These are phyloP conservation scores for Euphydryas editha DNA, from an alignment of 2,888 invertebrate species.

Conservation along the genomic window DNA sequence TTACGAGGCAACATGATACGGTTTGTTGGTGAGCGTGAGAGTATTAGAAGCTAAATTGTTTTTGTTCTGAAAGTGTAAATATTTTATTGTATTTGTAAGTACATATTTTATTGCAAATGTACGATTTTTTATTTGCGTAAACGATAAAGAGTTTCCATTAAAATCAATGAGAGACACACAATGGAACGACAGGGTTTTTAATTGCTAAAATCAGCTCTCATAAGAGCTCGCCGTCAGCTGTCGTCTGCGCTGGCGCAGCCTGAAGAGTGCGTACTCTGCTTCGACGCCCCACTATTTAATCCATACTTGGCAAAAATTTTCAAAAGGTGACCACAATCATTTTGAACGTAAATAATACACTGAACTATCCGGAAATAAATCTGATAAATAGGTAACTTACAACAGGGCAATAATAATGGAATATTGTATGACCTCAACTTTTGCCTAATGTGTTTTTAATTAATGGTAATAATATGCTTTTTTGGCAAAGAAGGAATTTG, in stretches of 20 bases:
- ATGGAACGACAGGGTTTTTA: conserved; percentile 55
- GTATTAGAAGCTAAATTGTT: conserved; percentile 32
- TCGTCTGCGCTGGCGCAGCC: conserved; percentile 68
- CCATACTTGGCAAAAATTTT: conserved; percentile 58
- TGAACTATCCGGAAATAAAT: no score
- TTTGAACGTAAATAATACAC: no score
- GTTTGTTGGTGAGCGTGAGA: conserved; percentile 19
- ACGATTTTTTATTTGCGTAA: conserved; percentile 4
- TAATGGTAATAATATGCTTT: background rate
- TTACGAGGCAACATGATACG: conserved; percentile 43
- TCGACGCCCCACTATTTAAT: conserved; percentile 69
- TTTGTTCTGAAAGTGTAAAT: conserved; percentile 8
- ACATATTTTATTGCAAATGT: conserved; percentile 5
- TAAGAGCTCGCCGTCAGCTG: conserved; percentile 65
- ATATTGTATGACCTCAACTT: no score
- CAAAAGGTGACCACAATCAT: conserved; percentile 46
- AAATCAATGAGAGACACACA: conserved; percentile 41
- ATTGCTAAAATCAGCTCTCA: conserved; percentile 55
- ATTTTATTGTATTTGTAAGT: no score
- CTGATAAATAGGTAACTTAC: no score
- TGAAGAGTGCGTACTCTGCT: conserved; percentile 54
- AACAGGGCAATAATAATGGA: background rate
- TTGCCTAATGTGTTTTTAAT: background rate
- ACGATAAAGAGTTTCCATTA: conserved; percentile 27
- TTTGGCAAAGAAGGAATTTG: background rate